Conservation (phyloP, 2,797 vertebrate species). For the Etheostoma nigrum region DNA sequence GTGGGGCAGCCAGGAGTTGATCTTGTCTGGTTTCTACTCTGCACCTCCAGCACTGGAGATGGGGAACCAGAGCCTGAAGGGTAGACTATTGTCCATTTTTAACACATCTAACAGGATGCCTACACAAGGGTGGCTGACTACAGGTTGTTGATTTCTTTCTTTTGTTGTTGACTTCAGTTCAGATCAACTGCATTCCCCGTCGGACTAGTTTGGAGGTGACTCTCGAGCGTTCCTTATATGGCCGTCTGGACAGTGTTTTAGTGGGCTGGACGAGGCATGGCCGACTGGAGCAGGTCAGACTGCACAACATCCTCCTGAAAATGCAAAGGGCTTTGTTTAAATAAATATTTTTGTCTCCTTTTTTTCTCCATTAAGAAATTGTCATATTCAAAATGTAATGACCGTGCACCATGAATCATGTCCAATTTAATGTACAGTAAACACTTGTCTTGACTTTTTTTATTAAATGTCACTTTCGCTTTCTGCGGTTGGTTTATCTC, state of each 20-base stretch:
- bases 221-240: constrained; percentile 72
- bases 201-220: constrained; percentile 75
- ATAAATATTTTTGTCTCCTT: neutral
- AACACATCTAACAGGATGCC: neutral
- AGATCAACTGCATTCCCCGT: constrained; percentile 74
- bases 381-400: neutral
- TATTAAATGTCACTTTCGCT: neutral
- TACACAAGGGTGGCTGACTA: neutral
- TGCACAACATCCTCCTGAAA: neutral
- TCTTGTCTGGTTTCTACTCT: constrained; percentile 73
- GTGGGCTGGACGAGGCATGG: constrained; percentile 85
- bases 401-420: neutral
- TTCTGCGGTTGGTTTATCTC: neutral
- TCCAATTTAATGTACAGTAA: no score
- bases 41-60: constrained; percentile 74
- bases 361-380: neutral
- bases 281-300: constrained; percentile 74
- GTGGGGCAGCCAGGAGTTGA: constrained; percentile 84
- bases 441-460: no score
- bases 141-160: neutral
- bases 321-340: neutral
- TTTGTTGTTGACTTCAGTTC: constrained; percentile 69
- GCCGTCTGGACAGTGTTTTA: constrained; percentile 72
- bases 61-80: constrained; percentile 77
- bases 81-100: constrained; percentile 59